Percentiles rank a stretch among this genome's conserved stretches.
phyloP scores from a whole-genome alignment of 1,140 invertebrate genomes.

The Bilobella aurantiaca region DNA sequence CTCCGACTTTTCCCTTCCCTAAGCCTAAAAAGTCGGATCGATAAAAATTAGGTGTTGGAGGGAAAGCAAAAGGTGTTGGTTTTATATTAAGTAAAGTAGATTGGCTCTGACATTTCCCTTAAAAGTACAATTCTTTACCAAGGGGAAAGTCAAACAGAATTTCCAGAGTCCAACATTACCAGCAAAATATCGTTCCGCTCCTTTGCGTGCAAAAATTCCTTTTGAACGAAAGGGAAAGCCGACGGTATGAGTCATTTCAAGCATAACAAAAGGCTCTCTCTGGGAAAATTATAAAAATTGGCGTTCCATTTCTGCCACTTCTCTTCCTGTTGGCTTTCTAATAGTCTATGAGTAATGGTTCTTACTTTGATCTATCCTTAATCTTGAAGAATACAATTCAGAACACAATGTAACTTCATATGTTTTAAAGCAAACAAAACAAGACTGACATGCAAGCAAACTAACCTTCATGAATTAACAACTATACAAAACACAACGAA shows the following conservation, averaged over 20 bases:
- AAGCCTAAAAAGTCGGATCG: slow-evolving; percentile 6
- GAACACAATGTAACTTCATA: no score
- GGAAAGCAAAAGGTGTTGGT: slow-evolving; percentile 21
- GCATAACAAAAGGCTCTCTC: neutral
- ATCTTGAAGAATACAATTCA: no score
- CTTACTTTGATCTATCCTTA: no score
- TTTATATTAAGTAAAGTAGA: neutral
- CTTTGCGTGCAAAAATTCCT: neutral
- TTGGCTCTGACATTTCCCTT: neutral
- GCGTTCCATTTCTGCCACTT: no score
- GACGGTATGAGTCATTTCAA: neutral
- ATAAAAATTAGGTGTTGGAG: slow-evolving; percentile 19
- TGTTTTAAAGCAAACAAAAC: no score
- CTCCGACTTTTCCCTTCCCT: neutral
- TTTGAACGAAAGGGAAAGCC: neutral
- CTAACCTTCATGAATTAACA: no score
- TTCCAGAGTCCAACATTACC: neutral
- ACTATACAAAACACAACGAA: no score
- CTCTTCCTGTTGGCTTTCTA: no score
- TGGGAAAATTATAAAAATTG: neutral
- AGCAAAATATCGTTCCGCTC: neutral
- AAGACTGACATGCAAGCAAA: no score
- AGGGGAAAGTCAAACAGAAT: neutral
- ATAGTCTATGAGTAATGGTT: no score
- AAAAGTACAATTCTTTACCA: no score